Percentiles rank a stretch among this genome's conserved stretches.
These are phyloP conservation scores for Blennius ocellaris DNA, from an alignment of 2,113 vertebrate genomes.

Conservation along the genomic window DNA sequence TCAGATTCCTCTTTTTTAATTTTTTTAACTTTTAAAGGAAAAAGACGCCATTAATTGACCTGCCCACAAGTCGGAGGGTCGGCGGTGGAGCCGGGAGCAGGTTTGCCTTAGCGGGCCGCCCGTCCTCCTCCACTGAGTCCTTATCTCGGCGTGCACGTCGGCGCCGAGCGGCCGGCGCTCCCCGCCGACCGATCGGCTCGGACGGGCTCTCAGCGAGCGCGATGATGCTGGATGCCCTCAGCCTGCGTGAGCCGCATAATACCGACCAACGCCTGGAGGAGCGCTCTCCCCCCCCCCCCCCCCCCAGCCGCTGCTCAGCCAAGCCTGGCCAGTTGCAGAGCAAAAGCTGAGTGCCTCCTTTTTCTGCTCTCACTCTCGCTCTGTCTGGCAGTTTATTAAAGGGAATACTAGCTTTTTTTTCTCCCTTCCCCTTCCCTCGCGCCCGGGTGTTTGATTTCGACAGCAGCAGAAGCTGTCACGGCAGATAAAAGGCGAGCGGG, in stretches of 20 bases:
- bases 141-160: slow-evolving; percentile 48
- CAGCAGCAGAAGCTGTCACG: slow-evolving; percentile 83
- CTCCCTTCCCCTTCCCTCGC: too few species aligned
- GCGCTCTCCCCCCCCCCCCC: slow-evolving; percentile 74
- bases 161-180: slow-evolving; percentile 60
- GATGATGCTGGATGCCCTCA: slow-evolving; percentile 78
- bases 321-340: slow-evolving; percentile 56
- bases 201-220: slow-evolving; percentile 80
- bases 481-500: slow-evolving; percentile 82
- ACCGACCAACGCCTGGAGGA: slow-evolving; percentile 81
- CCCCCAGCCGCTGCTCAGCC: slow-evolving; percentile 60
- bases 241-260: slow-evolving; percentile 82
- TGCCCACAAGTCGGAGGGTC: slow-evolving; percentile 69
- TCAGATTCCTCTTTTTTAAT: slow-evolving; percentile 13
- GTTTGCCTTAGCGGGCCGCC: slow-evolving; percentile 55
- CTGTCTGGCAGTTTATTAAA: slow-evolving; percentile 88
- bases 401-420: slow-evolving; percentile 81
- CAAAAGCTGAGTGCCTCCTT: slow-evolving; percentile 66
- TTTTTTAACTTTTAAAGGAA: slow-evolving; percentile 70
- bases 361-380: slow-evolving; percentile 65
- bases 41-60: slow-evolving; percentile 83
- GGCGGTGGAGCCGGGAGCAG: slow-evolving; percentile 47
- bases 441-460: slow-evolving; percentile 81
- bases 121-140: slow-evolving; percentile 29
- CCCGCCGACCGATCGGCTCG: slow-evolving; percentile 83